These are phyloP conservation scores for Camponotus fellah DNA, from an alignment of 2,888 invertebrate genomes.

Conservation along the genomic window DNA sequence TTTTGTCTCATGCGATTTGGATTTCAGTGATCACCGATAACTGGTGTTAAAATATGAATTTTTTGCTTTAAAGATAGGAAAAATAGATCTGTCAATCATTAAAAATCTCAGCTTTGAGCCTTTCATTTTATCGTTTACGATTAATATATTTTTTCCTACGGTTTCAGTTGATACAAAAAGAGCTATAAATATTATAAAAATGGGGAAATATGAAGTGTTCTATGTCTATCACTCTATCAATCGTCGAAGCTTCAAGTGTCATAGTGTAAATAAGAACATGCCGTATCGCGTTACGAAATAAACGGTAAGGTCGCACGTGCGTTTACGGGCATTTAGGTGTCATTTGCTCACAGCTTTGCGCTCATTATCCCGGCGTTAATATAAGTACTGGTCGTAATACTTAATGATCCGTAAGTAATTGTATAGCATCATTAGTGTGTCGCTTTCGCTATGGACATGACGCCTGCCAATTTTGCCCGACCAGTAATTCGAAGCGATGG, in stretches of 20 bases:
- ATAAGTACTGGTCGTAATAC: slow-evolving; percentile 73
- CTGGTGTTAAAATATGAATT: slow-evolving; percentile 26
- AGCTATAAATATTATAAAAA: not conserved
- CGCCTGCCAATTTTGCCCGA: slow-evolving; percentile 75
- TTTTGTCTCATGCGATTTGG: slow-evolving; percentile 51
- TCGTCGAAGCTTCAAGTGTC: not conserved
- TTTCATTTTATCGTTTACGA: not conserved
- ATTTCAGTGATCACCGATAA: slow-evolving; percentile 42
- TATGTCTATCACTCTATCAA: not conserved
- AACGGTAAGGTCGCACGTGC: slow-evolving; percentile 61
- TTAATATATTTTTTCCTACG: not conserved
- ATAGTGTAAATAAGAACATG: slow-evolving; percentile 16
- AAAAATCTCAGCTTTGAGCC: not conserved
- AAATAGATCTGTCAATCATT: not conserved
- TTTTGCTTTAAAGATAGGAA: not conserved
- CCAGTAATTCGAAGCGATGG: slow-evolving; percentile 73
- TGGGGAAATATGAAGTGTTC: not conserved
- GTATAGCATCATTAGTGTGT: slow-evolving; percentile 78
- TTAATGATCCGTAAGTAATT: slow-evolving; percentile 75
- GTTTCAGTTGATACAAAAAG: not conserved
- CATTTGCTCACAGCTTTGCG: slow-evolving; percentile 65
- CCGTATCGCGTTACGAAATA: slow-evolving; percentile 68
- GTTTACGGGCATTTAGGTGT: slow-evolving; percentile 73
- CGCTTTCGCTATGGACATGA: slow-evolving; percentile 76
- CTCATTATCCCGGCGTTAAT: slow-evolving; percentile 80